Percentiles rank a stretch among this genome's conserved stretches.
Evolutionary conservation across 2,113 vertebrate species (phyloP).

Genomic region (Noctilio leporinus): DNA sequence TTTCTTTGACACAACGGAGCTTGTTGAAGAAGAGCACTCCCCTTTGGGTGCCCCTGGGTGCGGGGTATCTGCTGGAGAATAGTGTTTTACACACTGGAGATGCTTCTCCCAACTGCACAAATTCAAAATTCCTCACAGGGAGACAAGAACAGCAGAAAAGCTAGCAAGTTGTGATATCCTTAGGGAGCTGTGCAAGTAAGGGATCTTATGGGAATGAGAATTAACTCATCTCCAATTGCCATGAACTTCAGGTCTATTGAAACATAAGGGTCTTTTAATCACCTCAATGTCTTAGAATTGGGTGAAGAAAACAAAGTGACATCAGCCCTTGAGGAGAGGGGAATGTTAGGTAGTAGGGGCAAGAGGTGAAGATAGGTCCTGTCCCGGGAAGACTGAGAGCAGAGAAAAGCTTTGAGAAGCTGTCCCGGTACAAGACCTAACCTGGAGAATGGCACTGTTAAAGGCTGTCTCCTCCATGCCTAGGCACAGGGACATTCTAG

Average conservation of each 20-base stretch:
- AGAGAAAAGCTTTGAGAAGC: background rate
- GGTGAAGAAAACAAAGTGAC: background rate
- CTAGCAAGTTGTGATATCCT: background rate
- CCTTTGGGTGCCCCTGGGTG: background rate
- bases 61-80: background rate
- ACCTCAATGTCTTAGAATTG: background rate
- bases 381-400: background rate
- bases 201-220: background rate
- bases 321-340: background rate
- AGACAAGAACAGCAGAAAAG: background rate
- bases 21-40: background rate
- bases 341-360: background rate
- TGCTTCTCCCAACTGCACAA: background rate
- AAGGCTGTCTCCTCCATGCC: background rate
- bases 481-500: background rate
- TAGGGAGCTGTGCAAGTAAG: background rate
- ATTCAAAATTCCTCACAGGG: background rate
- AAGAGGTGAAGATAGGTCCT: background rate
- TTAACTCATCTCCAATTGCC: background rate
- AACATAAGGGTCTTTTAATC: background rate
- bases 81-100: background rate
- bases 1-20: background rate
- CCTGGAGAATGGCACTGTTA: background rate
- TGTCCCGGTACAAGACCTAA: background rate
- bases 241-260: background rate